Evolutionary conservation across 2,113 vertebrate species (phyloP), one percentile per base, ranked within the genome.

Genomic region (Carassius auratus): DNA sequence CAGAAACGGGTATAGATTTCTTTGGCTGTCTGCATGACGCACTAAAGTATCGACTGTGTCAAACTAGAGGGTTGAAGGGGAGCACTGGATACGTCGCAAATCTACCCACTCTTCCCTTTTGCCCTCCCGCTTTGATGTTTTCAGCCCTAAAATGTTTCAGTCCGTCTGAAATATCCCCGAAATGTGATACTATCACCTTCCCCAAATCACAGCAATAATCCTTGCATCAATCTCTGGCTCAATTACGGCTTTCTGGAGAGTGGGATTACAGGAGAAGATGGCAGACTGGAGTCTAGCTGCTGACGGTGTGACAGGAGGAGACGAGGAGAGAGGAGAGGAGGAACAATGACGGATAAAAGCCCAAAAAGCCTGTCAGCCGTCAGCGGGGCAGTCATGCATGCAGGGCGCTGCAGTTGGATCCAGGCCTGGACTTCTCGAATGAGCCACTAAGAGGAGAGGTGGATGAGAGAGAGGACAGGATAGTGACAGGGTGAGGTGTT

Each of bases 201-300:
- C 92, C 89, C 79, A 91, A 93, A 91, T 93, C 93, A 93, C 91
- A 92, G 91, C 85, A 83, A 88, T 94, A 95, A 95, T 95, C 93
- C 94, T 92, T 92, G 90, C 92, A 94, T 82, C 91, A 90, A 66
- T 88, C 78, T 64, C 90, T 91, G 21, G 91, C 92, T 94, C 93
- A 94, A 93, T 95, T 95, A 94, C 91, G 92, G 92, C 90, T 92
- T 92, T 93, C 91, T 92, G 94, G 91, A 93, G 92, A 91, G 93
- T 88, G 85, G 93, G 92, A 95, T 94, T 94, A 94, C 89, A 88
- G 89, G 79, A 84, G 88, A 82, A 87, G 90, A 87, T 86, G 89
- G 89, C 82, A 87, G 89, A 86, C 87, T 84, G 87, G 30, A 76
- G 23, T 13, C 17, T 42, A 57, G 61, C 21, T 79, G 71, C 30